Conservation (phyloP, 2,113 vertebrate genomes). For the Nothobranchius kuhntae region DNA sequence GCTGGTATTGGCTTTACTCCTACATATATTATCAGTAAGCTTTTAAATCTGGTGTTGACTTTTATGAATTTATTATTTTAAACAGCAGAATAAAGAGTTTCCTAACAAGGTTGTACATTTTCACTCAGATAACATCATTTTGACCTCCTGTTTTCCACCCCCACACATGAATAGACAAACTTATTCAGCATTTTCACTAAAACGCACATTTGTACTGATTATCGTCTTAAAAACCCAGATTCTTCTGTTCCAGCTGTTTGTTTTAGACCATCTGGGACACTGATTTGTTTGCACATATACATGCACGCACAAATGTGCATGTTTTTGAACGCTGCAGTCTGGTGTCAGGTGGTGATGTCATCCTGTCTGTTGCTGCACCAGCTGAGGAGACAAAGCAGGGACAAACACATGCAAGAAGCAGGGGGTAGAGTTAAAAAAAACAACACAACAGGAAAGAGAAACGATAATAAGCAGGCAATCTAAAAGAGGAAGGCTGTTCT, state of each 20-base stretch:
- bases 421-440: constrained; percentile 16
- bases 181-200: constrained; percentile 4
- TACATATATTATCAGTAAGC: no score
- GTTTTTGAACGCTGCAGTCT: constrained; percentile 72
- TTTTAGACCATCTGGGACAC: constrained; percentile 1
- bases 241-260: neutral
- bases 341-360: constrained; percentile 72
- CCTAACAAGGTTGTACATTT: no score
- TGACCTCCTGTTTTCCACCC: constrained; percentile 2
- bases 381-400: constrained; percentile 46
- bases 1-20: no score
- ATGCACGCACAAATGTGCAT: constrained; percentile 19
- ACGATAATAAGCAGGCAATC: constrained; percentile 15
- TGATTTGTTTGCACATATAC: neutral
- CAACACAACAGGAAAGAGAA: constrained; percentile 34
- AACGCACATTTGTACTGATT: neutral
- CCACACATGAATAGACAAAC: neutral
- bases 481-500: constrained; percentile 35
- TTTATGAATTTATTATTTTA: no score
- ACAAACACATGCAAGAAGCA: neutral
- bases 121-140: neutral
- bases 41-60: no score
- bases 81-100: no score
- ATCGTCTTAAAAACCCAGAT: constrained; percentile 10
- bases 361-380: constrained; percentile 74